phyloP scores from a whole-genome alignment of 2,113 vertebrate genomes.

The Nothobranchius kuhntae region DNA sequence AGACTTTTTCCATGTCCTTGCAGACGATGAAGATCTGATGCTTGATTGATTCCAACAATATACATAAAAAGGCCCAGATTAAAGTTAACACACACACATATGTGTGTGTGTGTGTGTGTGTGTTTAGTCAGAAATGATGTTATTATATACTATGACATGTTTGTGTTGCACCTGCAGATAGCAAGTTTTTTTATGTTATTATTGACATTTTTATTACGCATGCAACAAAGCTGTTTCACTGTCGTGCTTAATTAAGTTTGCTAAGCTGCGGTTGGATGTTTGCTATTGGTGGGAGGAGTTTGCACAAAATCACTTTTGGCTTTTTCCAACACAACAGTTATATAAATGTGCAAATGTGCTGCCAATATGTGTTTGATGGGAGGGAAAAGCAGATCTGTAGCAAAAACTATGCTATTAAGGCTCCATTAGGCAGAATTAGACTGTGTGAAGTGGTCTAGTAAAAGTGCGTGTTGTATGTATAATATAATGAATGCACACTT shows the following conservation, averaged over 20 bases:
- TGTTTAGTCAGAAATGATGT: no score
- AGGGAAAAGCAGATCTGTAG: slow-evolving; percentile 3
- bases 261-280: not conserved
- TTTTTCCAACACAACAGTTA: slow-evolving; percentile 1
- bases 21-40: not conserved
- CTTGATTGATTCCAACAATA: no score
- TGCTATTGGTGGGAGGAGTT: not conserved
- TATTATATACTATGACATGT: not conserved
- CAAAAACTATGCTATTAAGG: not conserved
- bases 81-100: no score
- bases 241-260: no score
- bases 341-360: not conserved
- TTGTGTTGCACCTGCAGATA: not conserved
- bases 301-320: not conserved
- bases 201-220: not conserved
- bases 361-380: not conserved
- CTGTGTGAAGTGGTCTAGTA: slow-evolving; percentile 2
- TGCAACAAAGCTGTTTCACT: not conserved
- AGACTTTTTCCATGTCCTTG: not conserved
- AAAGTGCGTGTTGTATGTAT: not conserved
- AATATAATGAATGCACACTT: slow-evolving; percentile 2
- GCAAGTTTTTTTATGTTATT: not conserved
- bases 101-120: no score
- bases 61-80: no score
- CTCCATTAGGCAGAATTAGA: slow-evolving; percentile 1